A percentile compares a stretch with the other conserved stretches of the same genome.
phyloP scores from a whole-genome alignment of 2,797 vertebrate genomes.

The Pangasius djambal region DNA sequence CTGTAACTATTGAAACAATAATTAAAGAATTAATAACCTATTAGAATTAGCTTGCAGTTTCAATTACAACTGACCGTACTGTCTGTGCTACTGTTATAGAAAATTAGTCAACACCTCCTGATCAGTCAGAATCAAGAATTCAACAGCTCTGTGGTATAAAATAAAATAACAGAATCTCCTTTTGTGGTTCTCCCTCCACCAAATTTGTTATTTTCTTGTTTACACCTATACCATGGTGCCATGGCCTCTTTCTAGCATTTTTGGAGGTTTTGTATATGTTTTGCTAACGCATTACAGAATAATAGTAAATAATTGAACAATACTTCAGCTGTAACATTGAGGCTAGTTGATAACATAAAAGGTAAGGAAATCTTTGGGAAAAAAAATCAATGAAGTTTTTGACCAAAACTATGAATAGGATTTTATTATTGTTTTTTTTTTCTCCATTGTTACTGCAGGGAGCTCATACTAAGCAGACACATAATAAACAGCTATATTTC shows the following conservation, averaged over 20 bases:
- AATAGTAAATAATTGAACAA: neutral
- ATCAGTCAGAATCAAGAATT: neutral
- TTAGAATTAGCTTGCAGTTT: neutral
- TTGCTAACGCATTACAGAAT: neutral
- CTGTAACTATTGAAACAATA: neutral
- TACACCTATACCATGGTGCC: neutral
- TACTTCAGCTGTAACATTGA: neutral
- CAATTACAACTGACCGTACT: neutral
- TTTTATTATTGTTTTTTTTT: neutral
- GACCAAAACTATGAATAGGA: neutral
- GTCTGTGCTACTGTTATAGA: neutral
- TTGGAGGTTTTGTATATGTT: neutral
- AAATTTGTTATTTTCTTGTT: neutral
- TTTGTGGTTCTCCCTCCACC: neutral
- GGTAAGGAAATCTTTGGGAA: neutral
- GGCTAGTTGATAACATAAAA: neutral
- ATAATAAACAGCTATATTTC: neutral
- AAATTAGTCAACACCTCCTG: neutral
- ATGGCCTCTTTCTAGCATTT: neutral
- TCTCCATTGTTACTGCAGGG: neutral
- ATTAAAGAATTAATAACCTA: neutral
- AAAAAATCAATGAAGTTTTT: neutral
- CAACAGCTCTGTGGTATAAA: neutral
- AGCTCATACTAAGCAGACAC: neutral
- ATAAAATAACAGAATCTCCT: neutral